Evolutionary conservation across 2,797 vertebrate species (phyloP).

Genomic region (Brotula barbata): DNA sequence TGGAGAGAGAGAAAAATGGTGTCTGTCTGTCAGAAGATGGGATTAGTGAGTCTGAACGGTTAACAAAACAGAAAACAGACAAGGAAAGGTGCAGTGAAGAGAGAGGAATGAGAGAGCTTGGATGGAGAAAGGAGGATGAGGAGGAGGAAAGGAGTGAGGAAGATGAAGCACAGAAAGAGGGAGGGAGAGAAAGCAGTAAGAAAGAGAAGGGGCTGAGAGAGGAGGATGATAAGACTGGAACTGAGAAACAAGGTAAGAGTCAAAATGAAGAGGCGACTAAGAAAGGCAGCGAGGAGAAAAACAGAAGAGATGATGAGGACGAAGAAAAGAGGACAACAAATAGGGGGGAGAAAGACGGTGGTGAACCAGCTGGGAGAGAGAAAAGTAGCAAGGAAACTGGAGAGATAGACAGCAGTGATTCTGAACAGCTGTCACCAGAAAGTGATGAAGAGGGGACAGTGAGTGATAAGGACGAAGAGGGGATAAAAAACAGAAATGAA

Average conservation of each 20-base stretch:
- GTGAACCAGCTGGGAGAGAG: not conserved
- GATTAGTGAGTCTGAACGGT: not conserved
- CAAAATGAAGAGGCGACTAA: not conserved
- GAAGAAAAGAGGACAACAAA: not conserved
- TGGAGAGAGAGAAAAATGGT: not conserved
- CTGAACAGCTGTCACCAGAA: not conserved
- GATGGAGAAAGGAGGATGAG: not conserved
- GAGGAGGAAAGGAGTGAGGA: not conserved
- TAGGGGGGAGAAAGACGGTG: not conserved
- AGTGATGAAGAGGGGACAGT: not conserved
- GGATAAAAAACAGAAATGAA: not conserved
- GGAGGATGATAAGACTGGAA: too few species aligned
- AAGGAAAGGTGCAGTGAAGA: constrained; percentile 3
- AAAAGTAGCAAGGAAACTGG: not conserved
- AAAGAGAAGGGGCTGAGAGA: not conserved
- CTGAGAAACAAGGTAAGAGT: not conserved
- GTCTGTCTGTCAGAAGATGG: constrained; percentile 12
- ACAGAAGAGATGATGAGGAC: not conserved
- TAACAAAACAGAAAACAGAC: constrained; percentile 9
- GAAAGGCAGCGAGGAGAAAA: not conserved
- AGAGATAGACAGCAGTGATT: constrained; percentile 7
- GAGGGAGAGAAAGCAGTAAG: not conserved
- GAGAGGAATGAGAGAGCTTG: not conserved
- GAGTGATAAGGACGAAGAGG: not conserved
- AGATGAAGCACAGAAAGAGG: not conserved